Conservation (phyloP, 2,113 vertebrate species). For the Pelodiscus sinensis region DNA sequence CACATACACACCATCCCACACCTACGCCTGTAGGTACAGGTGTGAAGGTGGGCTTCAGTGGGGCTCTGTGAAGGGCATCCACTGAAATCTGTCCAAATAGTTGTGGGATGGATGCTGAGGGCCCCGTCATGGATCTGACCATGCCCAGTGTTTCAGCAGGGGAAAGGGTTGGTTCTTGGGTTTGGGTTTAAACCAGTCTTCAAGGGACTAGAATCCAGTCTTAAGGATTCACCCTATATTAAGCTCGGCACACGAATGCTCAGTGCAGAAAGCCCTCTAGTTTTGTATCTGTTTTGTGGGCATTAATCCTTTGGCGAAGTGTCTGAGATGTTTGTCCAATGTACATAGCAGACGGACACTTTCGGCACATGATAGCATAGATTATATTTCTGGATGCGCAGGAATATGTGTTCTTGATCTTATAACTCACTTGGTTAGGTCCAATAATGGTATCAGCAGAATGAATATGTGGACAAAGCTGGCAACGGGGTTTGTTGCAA, state of each 20-base stretch:
- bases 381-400: too few relatives aligned
- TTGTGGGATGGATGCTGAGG: not conserved
- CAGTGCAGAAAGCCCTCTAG: not conserved
- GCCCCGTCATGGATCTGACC: not conserved
- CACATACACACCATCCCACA: not conserved
- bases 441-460: too few relatives aligned
- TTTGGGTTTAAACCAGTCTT: not conserved
- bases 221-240: not conserved
- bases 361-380: too few relatives aligned
- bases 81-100: not conserved
- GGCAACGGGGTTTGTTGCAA: too few relatives aligned
- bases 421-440: too few relatives aligned
- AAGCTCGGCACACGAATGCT: not conserved
- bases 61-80: not conserved
- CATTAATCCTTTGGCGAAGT: too few relatives aligned
- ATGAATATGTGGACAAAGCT: too few relatives aligned
- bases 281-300: too few relatives aligned
- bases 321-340: too few relatives aligned
- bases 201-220: not conserved
- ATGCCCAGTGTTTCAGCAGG: not conserved
- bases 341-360: too few relatives aligned
- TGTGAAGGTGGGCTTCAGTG: not conserved
- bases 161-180: not conserved
- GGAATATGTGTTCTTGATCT: too few relatives aligned
- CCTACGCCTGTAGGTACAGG: not conserved